Evolutionary conservation across 1,140 invertebrate genomes (phyloP).

Genomic region (Drosophila parabipectinata): DNA sequence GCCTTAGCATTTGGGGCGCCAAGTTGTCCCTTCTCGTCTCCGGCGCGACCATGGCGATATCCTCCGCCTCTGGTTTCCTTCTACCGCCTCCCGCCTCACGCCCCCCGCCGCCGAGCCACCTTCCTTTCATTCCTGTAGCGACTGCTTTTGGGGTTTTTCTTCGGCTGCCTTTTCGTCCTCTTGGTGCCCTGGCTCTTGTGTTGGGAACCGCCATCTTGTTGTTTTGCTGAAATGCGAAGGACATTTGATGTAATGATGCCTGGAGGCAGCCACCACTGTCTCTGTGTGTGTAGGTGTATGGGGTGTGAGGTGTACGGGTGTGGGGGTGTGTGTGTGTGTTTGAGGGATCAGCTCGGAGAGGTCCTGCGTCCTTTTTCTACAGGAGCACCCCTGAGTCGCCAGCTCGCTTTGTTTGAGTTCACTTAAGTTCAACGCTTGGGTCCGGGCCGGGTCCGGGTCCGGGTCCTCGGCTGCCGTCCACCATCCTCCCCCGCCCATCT

Average conservation of each 20-base stretch:
- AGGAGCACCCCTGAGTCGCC: constrained; percentile 58
- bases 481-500: constrained; percentile 1
- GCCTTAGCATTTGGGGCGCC: constrained; percentile 71
- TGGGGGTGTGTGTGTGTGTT: constrained; percentile 38
- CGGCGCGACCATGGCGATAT: constrained; percentile 48
- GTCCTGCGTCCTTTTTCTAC: constrained; percentile 57
- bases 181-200: constrained; percentile 24
- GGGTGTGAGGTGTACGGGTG: constrained; percentile 16
- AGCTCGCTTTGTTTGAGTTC: constrained; percentile 80
- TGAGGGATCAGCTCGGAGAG: constrained; percentile 49
- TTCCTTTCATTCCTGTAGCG: constrained; percentile 12
- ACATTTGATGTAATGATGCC: constrained; percentile 83
- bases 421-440: constrained; percentile 80
- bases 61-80: constrained; percentile 32
- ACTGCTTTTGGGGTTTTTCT: constrained; percentile 70
- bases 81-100: constrained; percentile 1
- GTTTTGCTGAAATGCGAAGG: constrained; percentile 82
- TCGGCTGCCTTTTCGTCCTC: constrained; percentile 62
- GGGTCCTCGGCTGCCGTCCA: constrained; percentile 18
- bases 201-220: constrained; percentile 78
- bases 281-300: constrained; percentile 26
- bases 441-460: constrained; percentile 25
- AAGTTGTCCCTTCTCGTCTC: constrained; percentile 58
- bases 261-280: constrained; percentile 72
- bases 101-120: background rate